phyloP scores from a whole-genome alignment of 2,113 vertebrate species.

The Carettochelys insculpta region DNA sequence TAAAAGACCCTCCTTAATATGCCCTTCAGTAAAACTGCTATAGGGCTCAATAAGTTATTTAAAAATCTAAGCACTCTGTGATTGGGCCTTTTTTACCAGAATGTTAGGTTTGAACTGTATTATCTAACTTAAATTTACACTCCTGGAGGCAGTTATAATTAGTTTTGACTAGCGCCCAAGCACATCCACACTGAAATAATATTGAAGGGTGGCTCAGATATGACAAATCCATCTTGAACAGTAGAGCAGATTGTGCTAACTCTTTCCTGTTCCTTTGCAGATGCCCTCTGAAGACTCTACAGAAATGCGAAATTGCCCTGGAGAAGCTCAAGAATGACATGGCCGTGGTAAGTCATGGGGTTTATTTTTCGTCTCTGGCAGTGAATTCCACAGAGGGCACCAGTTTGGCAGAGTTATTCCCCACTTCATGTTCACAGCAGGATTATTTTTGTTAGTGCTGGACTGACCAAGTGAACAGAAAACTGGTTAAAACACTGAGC shows the following conservation, averaged over 20 bases:
- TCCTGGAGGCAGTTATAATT: not conserved
- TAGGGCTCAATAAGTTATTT: not conserved
- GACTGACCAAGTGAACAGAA: not conserved
- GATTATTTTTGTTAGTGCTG: not conserved
- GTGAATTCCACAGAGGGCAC: not conserved
- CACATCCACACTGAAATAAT: not conserved
- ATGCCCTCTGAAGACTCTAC: slow-evolving; percentile 94
- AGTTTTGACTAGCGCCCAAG: not conserved
- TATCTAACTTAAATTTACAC: not conserved
- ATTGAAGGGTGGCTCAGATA: not conserved
- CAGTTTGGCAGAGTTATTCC: not conserved
- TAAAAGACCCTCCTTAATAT: not conserved
- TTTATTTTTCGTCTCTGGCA: not conserved
- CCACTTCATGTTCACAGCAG: not conserved
- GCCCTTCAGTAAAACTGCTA: not conserved
- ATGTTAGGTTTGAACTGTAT: not conserved
- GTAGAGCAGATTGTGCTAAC: not conserved
- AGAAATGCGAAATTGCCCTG: slow-evolving; percentile 97
- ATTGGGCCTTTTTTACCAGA: not conserved
- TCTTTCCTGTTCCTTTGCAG: slow-evolving; percentile 60
- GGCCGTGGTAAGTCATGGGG: slow-evolving; percentile 87
- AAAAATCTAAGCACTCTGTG: not conserved
- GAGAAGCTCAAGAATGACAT: slow-evolving; percentile 99
- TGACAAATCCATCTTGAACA: not conserved
- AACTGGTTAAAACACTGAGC: not conserved